These are phyloP conservation scores for Porphyrio hochstetteri DNA, from an alignment of 2,113 vertebrate species.

Conservation along the genomic window DNA sequence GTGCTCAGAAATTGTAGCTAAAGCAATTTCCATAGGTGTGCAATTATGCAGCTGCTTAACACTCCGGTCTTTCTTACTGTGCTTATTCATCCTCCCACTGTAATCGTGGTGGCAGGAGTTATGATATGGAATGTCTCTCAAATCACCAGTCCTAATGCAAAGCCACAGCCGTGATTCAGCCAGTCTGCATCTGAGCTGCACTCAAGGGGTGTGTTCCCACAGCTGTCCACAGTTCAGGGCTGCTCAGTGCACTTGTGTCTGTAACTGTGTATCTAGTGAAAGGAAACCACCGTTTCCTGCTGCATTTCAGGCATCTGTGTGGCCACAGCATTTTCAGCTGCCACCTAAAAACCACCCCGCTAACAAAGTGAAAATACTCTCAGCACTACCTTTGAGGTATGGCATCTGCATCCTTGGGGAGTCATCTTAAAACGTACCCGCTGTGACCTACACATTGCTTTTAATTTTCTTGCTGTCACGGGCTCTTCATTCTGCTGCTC, in stretches of 20 bases:
- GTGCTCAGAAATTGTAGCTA: not conserved
- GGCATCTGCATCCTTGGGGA: not conserved
- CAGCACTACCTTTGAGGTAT: not conserved
- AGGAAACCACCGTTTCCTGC: rapidly evolving
- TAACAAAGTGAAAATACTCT: not conserved
- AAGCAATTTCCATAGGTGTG: not conserved
- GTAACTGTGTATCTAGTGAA: not conserved
- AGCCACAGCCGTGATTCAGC: not conserved
- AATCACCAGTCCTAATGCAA: not conserved
- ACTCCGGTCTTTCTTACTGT: not conserved
- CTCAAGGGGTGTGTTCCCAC: not conserved
- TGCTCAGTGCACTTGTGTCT: not conserved
- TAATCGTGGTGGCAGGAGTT: conserved; percentile 20
- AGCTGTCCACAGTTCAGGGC: not conserved
- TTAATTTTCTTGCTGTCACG: not conserved
- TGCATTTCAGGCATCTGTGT: rapidly evolving
- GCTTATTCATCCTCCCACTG: not conserved
- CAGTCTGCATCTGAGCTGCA: not conserved
- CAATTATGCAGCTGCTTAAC: conserved; percentile 40
- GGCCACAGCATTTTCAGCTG: not conserved
- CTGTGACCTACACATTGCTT: not conserved
- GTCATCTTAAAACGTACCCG: rapidly evolving
- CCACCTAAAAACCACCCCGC: rapidly evolving
- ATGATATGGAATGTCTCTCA: not conserved
- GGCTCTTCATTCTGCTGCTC: not conserved